Evolutionary conservation across 2,797 vertebrate genomes (phyloP).

Genomic region (Catostomus latipinnis): DNA sequence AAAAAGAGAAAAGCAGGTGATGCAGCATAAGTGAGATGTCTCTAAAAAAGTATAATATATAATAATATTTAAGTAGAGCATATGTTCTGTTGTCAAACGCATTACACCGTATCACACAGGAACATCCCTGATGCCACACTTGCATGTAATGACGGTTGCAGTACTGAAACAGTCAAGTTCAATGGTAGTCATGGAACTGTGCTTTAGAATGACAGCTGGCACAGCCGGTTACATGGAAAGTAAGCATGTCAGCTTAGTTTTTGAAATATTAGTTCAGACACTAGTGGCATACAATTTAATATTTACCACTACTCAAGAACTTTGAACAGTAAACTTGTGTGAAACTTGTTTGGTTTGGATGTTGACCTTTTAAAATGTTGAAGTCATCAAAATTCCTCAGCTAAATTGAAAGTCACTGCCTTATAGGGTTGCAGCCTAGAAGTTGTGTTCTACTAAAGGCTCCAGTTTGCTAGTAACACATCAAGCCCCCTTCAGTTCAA

Average conservation of each 20-base stretch:
- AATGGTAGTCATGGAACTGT: conserved; percentile 64
- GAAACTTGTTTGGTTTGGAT: not conserved
- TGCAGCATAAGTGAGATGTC: not conserved
- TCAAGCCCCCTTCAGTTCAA: not conserved
- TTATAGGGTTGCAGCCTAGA: not conserved
- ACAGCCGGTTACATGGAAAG: not conserved
- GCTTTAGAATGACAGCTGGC: conserved; percentile 25
- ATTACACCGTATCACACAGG: conserved; percentile 66
- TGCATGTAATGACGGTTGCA: conserved; percentile 60
- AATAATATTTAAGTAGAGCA: conserved; percentile 43
- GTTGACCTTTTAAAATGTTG: conserved; percentile 16
- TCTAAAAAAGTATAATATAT: conserved; percentile 12
- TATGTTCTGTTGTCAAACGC: conserved; percentile 65
- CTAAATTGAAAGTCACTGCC: not conserved
- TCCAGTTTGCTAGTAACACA: not conserved
- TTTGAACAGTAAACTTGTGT: not conserved
- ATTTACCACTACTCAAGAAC: conserved; percentile 10
- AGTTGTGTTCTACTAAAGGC: not conserved
- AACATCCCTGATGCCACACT: conserved; percentile 64
- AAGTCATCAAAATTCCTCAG: not conserved
- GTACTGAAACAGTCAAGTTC: conserved; percentile 68
- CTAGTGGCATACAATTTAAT: not conserved
- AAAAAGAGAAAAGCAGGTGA: conserved; percentile 42
- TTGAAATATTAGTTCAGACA: conserved; percentile 32
- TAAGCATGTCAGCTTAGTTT: conserved; percentile 14